Evolutionary conservation across 2,888 invertebrate species (phyloP), one percentile per base, ranked within the genome.

Genomic region (Aporophyla lueneburgensis): DNA sequence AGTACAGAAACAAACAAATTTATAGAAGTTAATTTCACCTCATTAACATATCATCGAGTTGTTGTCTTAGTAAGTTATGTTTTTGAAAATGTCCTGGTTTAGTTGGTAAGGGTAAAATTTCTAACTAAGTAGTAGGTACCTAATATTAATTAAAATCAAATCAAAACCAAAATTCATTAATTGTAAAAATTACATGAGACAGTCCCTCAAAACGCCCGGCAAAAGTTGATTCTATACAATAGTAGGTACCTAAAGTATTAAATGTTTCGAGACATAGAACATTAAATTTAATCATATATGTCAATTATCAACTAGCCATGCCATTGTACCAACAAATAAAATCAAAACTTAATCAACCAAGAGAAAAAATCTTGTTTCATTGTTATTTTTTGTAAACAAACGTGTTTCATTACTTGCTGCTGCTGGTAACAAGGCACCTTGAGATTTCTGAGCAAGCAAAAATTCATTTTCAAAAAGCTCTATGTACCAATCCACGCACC

Each of bases 21-120:
- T 40, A n/a, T 62, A 62, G 9, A 49, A 51, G 4, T 53, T 74
- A 2, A 62, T 49, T 70, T 62, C 49, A 61, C 9, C 14, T 71
- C 16, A 71, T 54, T 12, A 49, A 12, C 14, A 43, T 53, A 19
- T 54, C 4, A 58, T 61, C 14, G 21, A 10, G 16, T 19, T 12
- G 2, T 33, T 66, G 67, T 43, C 33, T 67, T 56, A 43, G 27
- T 27, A 24, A 68, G 51, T 27, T 46, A 21, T 7, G n/a, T 24
- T 27, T 14, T 46, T 10, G 19, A 58, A 27, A 49, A 49, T 0
- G 16, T 49, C 49, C 16, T 49, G 12, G 6, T 49, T 49, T 49
- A 14, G 49, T 49, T 49, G 14, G 16, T 46, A 10, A 46, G 10
- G 1, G 10, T 46, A 49, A 49, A 6, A 16, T 49, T 49, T 16